phyloP scores from a whole-genome alignment of 1,140 invertebrate species.

The Drosophila mojavensis region DNA sequence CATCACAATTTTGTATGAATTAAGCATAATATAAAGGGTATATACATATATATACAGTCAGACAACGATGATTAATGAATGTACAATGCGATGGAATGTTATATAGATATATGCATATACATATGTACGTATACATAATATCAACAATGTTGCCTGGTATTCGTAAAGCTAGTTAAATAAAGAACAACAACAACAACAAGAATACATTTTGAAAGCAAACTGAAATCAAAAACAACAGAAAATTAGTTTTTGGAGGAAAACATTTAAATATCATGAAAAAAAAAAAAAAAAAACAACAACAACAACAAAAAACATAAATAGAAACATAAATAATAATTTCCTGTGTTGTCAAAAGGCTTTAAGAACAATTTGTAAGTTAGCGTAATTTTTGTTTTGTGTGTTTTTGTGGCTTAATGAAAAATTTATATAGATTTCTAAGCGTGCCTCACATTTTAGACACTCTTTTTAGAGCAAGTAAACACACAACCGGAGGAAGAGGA shows the following conservation, averaged over 20 bases:
- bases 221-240: slow-evolving; percentile 26
- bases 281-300: background rate
- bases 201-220: slow-evolving; percentile 7
- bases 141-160: background rate
- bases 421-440: slow-evolving; percentile 21
- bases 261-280: background rate
- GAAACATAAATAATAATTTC: slow-evolving; percentile 55
- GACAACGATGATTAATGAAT: slow-evolving; percentile 37
- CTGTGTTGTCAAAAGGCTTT: slow-evolving; percentile 77
- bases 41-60: slow-evolving; percentile 10
- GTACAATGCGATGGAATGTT: slow-evolving; percentile 10
- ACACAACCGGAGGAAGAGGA: background rate
- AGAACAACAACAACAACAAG: too few relatives aligned
- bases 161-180: background rate
- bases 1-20: slow-evolving; percentile 26
- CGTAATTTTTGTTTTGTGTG: slow-evolving; percentile 28
- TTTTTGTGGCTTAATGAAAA: slow-evolving; percentile 10
- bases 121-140: background rate
- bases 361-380: slow-evolving; percentile 62
- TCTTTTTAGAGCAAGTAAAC: slow-evolving; percentile 28
- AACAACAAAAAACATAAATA: too few relatives aligned
- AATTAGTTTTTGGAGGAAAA: slow-evolving; percentile 1
- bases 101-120: slow-evolving; percentile 6
- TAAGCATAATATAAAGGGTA: slow-evolving; percentile 14
- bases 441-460: slow-evolving; percentile 54